Conservation (phyloP, 1,140 invertebrate species). For the Hylaeus volcanicus region DNA sequence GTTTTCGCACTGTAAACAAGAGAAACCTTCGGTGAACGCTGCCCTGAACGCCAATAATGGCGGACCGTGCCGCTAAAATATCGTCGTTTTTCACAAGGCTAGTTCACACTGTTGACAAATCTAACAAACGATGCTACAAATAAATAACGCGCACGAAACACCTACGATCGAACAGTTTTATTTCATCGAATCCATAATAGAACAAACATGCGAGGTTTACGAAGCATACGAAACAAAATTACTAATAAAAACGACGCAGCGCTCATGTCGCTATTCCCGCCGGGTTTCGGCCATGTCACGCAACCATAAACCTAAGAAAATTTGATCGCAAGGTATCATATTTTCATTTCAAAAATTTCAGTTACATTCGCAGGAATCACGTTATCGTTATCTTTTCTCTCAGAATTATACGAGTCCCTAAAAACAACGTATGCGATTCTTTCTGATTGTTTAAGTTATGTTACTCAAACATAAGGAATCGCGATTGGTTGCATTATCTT, state of each 20-base stretch:
- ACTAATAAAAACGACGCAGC: constrained; percentile 26
- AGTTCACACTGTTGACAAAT: neutral
- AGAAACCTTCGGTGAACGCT: constrained; percentile 31
- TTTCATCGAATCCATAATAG: constrained; percentile 24
- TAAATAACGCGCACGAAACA: neutral
- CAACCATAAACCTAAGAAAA: neutral
- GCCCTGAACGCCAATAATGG: constrained; percentile 46
- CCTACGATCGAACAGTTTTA: constrained; percentile 6
- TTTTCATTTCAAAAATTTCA: neutral
- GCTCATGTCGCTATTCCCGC: constrained; percentile 42
- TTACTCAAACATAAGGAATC: neutral
- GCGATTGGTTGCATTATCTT: no score
- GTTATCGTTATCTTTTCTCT: neutral
- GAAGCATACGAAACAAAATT: constrained; percentile 23
- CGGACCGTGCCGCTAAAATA: constrained; percentile 44
- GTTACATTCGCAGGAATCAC: neutral
- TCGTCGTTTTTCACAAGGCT: neutral
- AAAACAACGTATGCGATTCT: no score
- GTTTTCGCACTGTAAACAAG: neutral
- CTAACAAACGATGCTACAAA: neutral
- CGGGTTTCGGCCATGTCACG: neutral
- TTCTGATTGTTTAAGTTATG: neutral
- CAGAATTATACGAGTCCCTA: no score
- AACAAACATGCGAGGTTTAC: constrained; percentile 22
- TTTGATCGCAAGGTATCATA: neutral